Base-by-base conservation (phyloP, 2,113 vertebrate species). In the Crotalus tigris region DNA sequence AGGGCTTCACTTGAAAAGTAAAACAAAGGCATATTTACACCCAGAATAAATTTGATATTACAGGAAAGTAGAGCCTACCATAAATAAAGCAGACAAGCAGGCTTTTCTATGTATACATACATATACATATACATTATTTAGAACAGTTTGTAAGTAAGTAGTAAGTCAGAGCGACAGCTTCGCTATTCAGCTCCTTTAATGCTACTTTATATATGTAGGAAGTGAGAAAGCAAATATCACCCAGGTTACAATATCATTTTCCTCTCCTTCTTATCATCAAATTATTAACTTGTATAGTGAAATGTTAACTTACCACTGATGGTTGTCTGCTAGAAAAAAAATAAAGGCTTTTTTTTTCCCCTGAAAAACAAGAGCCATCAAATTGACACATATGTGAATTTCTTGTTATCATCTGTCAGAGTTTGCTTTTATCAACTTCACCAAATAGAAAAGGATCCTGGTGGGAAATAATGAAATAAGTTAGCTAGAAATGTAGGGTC, bases 241-340 rank as follows among this genome's bases (percentile, higher is more conserved):
- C 75, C 85, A 90, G 75, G 57, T 87, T 90, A 55, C 53, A 17
- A 15, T 54, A 57, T 64, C 46, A 64, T 90, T 87, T 86, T 17
- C 44, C 1, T 13, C 8, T 87, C 26, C 7, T 59, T 19, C 39
- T 89, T 29, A 51, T 12, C n/a, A 75, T 86, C 55, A 49, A 90
- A 92, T 92, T 44, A 90, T 92, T 92, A 90, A 92, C 44, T 90
- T 44, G 21, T 87, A 85, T 58, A 90, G 53, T 64, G 44, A 58
- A 90, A 90, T 90, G 57, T 90, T 90, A 93, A 87, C 55, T 93
- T 69, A 85, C 57, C 39, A 26, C 55, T 90, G 57, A 58, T 64
- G 10, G 11, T 33, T 64, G 9, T n/a, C 12, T 93, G 81, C 92
- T 57, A 93, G 15, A 24, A 87, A 46, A 53, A 53, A 49, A 61